Conservation (phyloP, 53 echinoderm and acorn worm genomes). For the Glandiceps talaboti region DNA sequence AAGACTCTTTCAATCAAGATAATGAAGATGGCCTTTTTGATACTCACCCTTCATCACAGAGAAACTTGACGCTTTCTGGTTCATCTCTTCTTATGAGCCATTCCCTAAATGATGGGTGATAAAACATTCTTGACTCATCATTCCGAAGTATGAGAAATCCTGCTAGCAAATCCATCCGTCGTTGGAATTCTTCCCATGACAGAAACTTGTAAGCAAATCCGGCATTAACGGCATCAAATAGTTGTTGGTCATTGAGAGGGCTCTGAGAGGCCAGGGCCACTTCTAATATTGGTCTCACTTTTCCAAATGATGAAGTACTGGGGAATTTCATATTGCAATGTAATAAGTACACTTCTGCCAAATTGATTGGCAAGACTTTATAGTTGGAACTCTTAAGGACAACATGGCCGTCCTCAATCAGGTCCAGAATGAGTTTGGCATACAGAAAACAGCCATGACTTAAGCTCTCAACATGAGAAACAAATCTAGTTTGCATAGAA, state of each 20-base stretch:
- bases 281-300: conserved; percentile 72
- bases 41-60: conserved; percentile 88
- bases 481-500: conserved; percentile 62
- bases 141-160: conserved; percentile 64
- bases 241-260: conserved; percentile 63
- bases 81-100: conserved; percentile 93
- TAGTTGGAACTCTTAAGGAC: conserved; percentile 83
- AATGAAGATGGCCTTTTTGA: too few relatives aligned
- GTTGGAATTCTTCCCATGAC: conserved; percentile 63
- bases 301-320: conserved; percentile 72
- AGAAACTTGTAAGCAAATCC: conserved; percentile 52
- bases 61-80: conserved; percentile 90
- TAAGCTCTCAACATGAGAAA: conserved; percentile 60
- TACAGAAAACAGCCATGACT: conserved; percentile 88
- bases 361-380: conserved; percentile 90
- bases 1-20: too few relatives aligned
- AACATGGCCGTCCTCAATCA: conserved; percentile 87
- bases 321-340: conserved; percentile 95
- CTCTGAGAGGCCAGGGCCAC: conserved; percentile 73
- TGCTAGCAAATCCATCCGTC: conserved; percentile 52
- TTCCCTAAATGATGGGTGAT: conserved; percentile 98
- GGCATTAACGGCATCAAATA: conserved; percentile 77
- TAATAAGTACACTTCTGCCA: conserved; percentile 93
- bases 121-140: conserved; percentile 88
- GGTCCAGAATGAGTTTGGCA: conserved; percentile 90